Percentiles rank a stretch among this genome's conserved stretches.
Evolutionary conservation across 2,797 vertebrate genomes (phyloP).

Genomic region (Okamejei kenojei): DNA sequence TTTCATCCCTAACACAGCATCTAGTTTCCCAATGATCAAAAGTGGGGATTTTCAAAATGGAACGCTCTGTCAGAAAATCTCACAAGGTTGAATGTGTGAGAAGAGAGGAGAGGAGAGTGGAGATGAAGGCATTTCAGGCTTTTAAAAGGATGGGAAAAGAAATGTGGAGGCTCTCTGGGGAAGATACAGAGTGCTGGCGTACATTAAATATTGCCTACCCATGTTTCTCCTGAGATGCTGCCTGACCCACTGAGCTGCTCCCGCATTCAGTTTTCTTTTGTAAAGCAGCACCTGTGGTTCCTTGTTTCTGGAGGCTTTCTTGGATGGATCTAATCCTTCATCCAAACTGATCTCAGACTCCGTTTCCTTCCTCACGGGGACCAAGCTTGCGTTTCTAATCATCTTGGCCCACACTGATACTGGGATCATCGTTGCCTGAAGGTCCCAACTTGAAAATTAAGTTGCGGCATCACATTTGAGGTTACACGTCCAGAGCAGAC

Average conservation of each 20-base stretch:
- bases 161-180: background rate
- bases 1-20: background rate
- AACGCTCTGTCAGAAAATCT: background rate
- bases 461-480: too few species aligned
- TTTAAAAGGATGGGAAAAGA: background rate
- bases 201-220: too few species aligned
- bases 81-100: background rate
- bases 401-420: background rate
- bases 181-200: too few species aligned
- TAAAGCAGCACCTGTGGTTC: too few species aligned
- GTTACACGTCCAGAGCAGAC: background rate
- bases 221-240: too few species aligned
- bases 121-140: background rate
- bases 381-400: background rate
- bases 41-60: background rate
- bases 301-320: too few species aligned
- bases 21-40: background rate
- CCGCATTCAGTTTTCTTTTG: too few species aligned
- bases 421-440: background rate
- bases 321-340: background rate
- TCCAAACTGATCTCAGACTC: background rate
- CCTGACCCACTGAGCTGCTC: too few species aligned
- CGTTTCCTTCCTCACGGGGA: background rate
- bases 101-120: background rate
- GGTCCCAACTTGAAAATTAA: background rate